Evolutionary conservation across 2,113 vertebrate species (phyloP), one percentile per base, ranked within the genome.

Genomic region (Aphelocoma coerulescens): DNA sequence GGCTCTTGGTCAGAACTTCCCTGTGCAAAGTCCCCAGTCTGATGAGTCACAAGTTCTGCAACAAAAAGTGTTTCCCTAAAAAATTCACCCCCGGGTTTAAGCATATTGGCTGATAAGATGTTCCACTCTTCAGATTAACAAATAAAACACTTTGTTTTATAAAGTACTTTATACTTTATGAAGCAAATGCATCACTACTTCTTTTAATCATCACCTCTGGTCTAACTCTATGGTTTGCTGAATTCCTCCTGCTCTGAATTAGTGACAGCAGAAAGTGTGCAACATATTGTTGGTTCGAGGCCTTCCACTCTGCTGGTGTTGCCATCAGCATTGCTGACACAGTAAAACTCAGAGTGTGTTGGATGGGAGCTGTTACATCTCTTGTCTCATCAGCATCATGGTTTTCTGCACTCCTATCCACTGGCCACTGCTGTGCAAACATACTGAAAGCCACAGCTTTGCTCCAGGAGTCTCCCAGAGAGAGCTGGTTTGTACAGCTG

Each of bases 241-340:
- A 65, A 74, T 63, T 55, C 63, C 33, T 5, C 67, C 32, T 11
- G 32, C 9, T 67, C 82, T 73, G 46, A 94, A 23, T 52, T 57
- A 68, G 32, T 35, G n/a, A 13, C 48, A 58, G 51, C 28, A 73
- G 39, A 84, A 67, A 68, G n/a, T 2, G 9, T 69, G 27, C 46
- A 77, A 59, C 14, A 8, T 11, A 6, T n/a, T 7, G 3, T 23
- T 1, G 0, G 23, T 63, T 80, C 0, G 0, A 48, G 46, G n/a
- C 21, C 52, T 59, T 91, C 41, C 63, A 22, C 58, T 39, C 3
- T 13, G 19, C 69, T 85, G 51, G 26, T 74, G 23, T 33, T 90
- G 67, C 58, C 4, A 0, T n/a, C 55, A 85, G 79, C 48, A 37
- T 26, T 71, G 78, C 68, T 90, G 82, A 86, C 67, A 67, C 28